A percentile compares a stretch with the other conserved stretches of the same genome.
Evolutionary conservation across 2,888 invertebrate species (phyloP).

Genomic region (Amphimallon solstitiale): DNA sequence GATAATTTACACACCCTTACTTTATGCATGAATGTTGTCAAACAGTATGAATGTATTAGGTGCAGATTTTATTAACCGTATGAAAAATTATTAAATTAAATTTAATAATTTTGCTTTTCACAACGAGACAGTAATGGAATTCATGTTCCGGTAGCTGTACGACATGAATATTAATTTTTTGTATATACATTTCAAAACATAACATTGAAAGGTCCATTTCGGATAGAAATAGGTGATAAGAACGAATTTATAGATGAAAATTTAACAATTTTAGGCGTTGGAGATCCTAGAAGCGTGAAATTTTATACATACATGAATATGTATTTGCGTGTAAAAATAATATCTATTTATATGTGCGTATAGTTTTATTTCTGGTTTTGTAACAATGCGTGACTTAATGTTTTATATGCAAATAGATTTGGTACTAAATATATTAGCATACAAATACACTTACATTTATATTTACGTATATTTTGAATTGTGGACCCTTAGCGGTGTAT

Average conservation of each 20-base stretch:
- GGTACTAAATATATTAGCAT: slow-evolving; percentile 22
- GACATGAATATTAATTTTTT: slow-evolving; percentile 27
- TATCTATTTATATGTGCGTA: slow-evolving; percentile 10
- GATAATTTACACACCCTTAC: too few species aligned
- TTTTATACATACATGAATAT: slow-evolving; percentile 8
- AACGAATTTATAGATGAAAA: slow-evolving; percentile 42
- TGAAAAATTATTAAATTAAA: slow-evolving; percentile 16
- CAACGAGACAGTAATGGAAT: slow-evolving; percentile 2
- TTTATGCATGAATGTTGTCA: too few species aligned
- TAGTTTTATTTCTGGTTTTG: slow-evolving; percentile 2
- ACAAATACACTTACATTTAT: neutral
- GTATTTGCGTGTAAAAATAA: neutral
- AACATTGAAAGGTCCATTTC: slow-evolving; percentile 22
- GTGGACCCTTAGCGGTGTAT: too few species aligned
- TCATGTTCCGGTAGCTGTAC: slow-evolving; percentile 17
- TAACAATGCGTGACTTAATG: slow-evolving; percentile 31
- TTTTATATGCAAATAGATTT: slow-evolving; percentile 30
- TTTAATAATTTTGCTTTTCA: slow-evolving; percentile 15
- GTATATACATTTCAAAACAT: slow-evolving; percentile 17
- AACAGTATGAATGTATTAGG: too few species aligned
- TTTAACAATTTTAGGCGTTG: slow-evolving; percentile 34
- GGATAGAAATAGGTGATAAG: slow-evolving; percentile 34
- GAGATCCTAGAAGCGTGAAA: slow-evolving; percentile 17
- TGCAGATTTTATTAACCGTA: too few species aligned
- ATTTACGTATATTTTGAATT: neutral